Percentiles rank a stretch among this genome's conserved stretches.
Evolutionary conservation across 1,140 invertebrate genomes (phyloP).

Genomic region (Elymnias hypermnestra): DNA sequence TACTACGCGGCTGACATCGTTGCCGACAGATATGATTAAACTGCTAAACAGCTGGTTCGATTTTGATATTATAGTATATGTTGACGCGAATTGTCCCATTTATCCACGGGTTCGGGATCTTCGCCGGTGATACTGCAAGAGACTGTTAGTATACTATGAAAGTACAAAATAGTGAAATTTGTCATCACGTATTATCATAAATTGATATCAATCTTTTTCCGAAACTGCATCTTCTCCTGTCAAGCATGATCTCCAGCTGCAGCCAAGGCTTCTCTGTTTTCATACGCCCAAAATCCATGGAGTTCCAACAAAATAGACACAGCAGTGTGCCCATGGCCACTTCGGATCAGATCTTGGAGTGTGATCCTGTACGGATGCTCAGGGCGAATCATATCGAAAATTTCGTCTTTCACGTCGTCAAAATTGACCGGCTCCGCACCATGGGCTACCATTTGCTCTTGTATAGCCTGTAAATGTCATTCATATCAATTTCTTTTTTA

Average conservation of each 20-base stretch:
- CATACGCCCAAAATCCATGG: slow-evolving; percentile 97
- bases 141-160: too few relatives aligned
- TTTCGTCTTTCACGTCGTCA: slow-evolving; percentile 97
- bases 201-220: slow-evolving; percentile 13
- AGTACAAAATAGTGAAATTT: too few relatives aligned
- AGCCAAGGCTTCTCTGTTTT: slow-evolving; percentile 90
- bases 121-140: too few relatives aligned
- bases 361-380: slow-evolving; percentile 90
- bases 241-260: slow-evolving; percentile 74
- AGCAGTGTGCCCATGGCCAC: slow-evolving; percentile 95
- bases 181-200: background rate
- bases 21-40: too few relatives aligned
- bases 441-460: slow-evolving; percentile 91
- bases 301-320: slow-evolving; percentile 96
- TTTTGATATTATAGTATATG: too few relatives aligned
- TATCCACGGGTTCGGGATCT: too few relatives aligned
- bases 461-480: slow-evolving; percentile 89
- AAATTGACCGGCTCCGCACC: slow-evolving; percentile 92
- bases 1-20: too few relatives aligned
- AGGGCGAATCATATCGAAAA: slow-evolving; percentile 98
- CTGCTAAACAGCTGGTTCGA: too few relatives aligned
- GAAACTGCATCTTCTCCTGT: slow-evolving; percentile 12
- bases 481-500: too few relatives aligned
- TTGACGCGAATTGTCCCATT: too few relatives aligned
- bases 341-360: slow-evolving; percentile 87